Evolutionary conservation across 2,113 vertebrate genomes (phyloP), one percentile per base, ranked within the genome.

Genomic region (Paedocypris sp.): DNA sequence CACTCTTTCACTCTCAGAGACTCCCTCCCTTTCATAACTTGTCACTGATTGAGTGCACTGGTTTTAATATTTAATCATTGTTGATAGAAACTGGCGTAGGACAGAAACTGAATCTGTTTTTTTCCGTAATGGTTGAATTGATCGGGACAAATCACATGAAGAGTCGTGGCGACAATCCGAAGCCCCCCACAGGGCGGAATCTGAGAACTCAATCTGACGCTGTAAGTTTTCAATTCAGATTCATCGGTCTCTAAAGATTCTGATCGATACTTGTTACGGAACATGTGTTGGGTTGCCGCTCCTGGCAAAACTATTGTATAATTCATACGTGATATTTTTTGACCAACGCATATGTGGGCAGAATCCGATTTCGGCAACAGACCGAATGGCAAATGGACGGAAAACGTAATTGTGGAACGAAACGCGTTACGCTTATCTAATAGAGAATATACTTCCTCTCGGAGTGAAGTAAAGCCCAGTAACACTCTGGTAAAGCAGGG

Each of bases 61-160:
- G n/a, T n/a, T n/a, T 69, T 31, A 54, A 38, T 46, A 69, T 53
- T 66, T 60, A 41, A 66, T 66, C 28, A 48, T 42, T 66, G 56
- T 45, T 66, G 56, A 42, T 66, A 56, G 64, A 60, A 60, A 66
- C 64, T 66, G 64, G 56, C 64, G 46, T 59, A 42, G n/a, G n/a
- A n/a, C n/a, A n/a, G n/a, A n/a, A n/a, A 42, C 64, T 39, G 57
- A 57, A 26, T 60, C 39, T 53, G 64, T 49, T 66, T 60, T n/a
- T n/a, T 60, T 56, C 47, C 38, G 43, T 42, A 25, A 60, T 56
- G 50, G 31, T 46, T 35, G 43, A 47, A 39, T 52, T 47, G 26
- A 26, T 26, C 22, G 18, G 22, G 12, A 18, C 64, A 59, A 41
- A 66, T 50, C 45, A 32, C 41, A 29, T 39, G n/a, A 49, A 31